Percentiles rank a stretch among this genome's conserved stretches.
phyloP scores from a whole-genome alignment of 2,113 vertebrate species.

The Ictalurus punctatus region DNA sequence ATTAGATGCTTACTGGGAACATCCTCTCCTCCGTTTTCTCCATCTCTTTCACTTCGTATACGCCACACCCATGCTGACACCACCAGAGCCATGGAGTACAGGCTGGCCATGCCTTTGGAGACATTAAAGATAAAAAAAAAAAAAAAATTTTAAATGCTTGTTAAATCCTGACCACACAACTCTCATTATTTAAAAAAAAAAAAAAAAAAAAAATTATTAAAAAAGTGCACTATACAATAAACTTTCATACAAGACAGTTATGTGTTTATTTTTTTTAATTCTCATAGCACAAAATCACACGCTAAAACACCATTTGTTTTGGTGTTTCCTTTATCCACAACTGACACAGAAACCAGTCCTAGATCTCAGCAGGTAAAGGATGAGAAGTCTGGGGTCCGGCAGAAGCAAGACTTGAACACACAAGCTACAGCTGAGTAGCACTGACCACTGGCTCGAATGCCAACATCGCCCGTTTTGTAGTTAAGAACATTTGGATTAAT shows the following conservation, averaged over 20 bases:
- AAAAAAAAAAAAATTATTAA: neutral
- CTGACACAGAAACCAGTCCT: too few species aligned
- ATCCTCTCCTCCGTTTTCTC: constrained; percentile 62
- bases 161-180: neutral
- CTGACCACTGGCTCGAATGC: neutral
- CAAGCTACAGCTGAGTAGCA: neutral
- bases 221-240: neutral
- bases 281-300: neutral
- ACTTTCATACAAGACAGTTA: neutral
- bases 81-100: constrained; percentile 79
- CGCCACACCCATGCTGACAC: constrained; percentile 76
- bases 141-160: neutral
- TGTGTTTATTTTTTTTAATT: neutral
- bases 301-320: neutral
- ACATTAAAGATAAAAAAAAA: neutral
- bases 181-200: neutral
- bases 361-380: too few species aligned
- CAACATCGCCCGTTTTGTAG: neutral
- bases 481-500: too few species aligned
- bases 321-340: neutral
- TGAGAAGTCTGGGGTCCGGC: too few species aligned
- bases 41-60: constrained; percentile 62
- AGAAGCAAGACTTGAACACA: neutral
- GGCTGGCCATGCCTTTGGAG: constrained; percentile 74
- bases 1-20: constrained; percentile 71